Evolutionary conservation across 2,888 invertebrate genomes (phyloP).

Genomic region (Diogma glabrata): DNA sequence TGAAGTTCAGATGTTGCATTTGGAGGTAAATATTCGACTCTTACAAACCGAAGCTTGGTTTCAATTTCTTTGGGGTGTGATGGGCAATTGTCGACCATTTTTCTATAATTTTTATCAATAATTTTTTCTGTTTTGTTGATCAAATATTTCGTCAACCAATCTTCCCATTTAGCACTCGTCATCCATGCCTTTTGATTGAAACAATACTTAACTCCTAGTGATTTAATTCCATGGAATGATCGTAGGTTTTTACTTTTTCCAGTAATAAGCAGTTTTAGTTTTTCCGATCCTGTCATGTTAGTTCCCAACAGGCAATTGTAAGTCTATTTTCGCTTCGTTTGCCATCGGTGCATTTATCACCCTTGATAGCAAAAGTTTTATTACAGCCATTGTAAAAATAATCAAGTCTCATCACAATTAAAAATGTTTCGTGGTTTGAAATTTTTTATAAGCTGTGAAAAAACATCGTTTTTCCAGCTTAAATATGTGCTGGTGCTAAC

Average conservation of each 20-base stretch:
- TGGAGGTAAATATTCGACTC: conserved; percentile 23
- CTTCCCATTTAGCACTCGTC: too few species aligned
- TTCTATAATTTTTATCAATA: too few species aligned
- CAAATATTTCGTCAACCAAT: background rate
- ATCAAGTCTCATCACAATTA: conserved; percentile 10
- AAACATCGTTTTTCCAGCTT: background rate
- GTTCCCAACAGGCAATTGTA: conserved; percentile 21
- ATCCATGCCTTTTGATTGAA: too few species aligned
- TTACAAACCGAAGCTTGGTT: conserved; percentile 15
- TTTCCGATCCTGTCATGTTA: conserved; percentile 22
- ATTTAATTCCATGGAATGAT: conserved; percentile 19
- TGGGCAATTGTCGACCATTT: conserved; percentile 22
- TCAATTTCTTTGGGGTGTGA: conserved; percentile 16
- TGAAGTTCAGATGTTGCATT: conserved; percentile 19
- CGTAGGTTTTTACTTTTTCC: conserved; percentile 21
- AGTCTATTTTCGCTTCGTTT: conserved; percentile 20
- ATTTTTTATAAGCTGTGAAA: background rate
- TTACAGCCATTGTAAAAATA: conserved; percentile 11
- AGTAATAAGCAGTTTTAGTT: conserved; percentile 21
- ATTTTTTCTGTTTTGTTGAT: conserved; percentile 15
- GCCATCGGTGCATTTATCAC: conserved; percentile 20
- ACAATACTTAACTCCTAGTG: too few species aligned
- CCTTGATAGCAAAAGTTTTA: conserved; percentile 9
- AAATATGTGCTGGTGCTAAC: background rate
- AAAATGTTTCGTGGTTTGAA: background rate